These are phyloP conservation scores for Sturnus vulgaris DNA, from an alignment of 2,113 vertebrate genomes.

Conservation along the genomic window DNA sequence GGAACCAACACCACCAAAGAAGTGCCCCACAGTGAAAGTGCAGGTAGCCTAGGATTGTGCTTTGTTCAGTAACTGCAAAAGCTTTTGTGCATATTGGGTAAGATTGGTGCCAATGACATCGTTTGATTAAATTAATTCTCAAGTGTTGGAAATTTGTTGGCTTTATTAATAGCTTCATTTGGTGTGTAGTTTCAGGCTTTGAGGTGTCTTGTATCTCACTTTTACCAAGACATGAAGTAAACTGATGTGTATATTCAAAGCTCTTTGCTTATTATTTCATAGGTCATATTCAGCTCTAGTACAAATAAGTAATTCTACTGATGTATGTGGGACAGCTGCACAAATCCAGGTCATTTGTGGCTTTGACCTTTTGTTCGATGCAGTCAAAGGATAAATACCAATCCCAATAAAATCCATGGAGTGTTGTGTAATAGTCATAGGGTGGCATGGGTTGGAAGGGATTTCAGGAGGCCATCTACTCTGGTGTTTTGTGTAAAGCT, in stretches of 20 bases:
- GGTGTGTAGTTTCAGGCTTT: not conserved
- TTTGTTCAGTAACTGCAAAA: not conserved
- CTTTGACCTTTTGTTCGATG: not conserved
- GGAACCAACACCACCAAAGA: not conserved
- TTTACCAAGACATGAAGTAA: not conserved
- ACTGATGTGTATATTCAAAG: not conserved
- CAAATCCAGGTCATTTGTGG: not conserved
- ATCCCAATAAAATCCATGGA: not conserved
- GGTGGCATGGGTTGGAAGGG: not conserved
- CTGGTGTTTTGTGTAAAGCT: not conserved
- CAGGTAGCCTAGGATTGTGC: not conserved
- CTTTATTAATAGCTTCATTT: not conserved
- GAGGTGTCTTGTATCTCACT: not conserved
- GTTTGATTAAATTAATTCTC: not conserved
- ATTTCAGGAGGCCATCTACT: not conserved
- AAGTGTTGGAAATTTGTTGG: not conserved
- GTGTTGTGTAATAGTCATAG: not conserved
- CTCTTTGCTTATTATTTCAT: not conserved
- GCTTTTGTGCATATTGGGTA: not conserved
- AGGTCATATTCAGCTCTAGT: not conserved
- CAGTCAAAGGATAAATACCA: not conserved
- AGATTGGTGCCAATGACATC: not conserved
- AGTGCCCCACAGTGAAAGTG: not conserved
- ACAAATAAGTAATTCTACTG: not conserved
- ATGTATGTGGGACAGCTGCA: not conserved